A percentile compares a stretch with the other conserved stretches of the same genome.
Evolutionary conservation across 1,140 invertebrate genomes (phyloP).

Genomic region (Lepidostoma basale): DNA sequence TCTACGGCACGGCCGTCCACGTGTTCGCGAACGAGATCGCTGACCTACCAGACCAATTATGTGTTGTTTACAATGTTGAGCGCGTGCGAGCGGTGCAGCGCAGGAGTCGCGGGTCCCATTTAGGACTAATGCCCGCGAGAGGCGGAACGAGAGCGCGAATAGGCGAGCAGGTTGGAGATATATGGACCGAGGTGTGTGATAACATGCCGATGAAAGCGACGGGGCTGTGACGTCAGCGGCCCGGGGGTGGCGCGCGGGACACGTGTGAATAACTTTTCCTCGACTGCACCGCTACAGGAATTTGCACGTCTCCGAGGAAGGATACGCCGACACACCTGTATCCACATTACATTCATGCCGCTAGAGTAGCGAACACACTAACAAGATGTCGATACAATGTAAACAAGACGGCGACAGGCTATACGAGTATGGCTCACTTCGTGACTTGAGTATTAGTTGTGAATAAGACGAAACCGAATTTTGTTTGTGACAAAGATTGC

Average conservation of each 20-base stretch:
- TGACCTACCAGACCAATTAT: constrained; percentile 42
- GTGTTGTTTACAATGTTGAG: constrained; percentile 31
- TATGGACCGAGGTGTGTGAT: constrained; percentile 6
- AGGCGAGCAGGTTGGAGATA: constrained; percentile 5
- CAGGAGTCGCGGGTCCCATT: background rate
- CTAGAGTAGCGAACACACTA: too few relatives aligned
- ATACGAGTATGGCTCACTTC: too few relatives aligned
- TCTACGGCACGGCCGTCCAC: constrained; percentile 29
- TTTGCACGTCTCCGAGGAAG: too few relatives aligned
- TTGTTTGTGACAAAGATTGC: too few relatives aligned
- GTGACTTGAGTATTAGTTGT: too few relatives aligned
- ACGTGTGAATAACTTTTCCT: background rate
- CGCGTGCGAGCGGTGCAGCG: background rate
- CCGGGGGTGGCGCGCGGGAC: background rate
- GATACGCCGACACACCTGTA: too few relatives aligned
- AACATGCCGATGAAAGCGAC: constrained; percentile 15
- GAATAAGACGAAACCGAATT: too few relatives aligned
- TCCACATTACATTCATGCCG: too few relatives aligned
- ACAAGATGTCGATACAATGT: too few relatives aligned
- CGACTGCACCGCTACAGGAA: background rate
- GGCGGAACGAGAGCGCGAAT: constrained; percentile 1
- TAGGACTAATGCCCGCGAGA: background rate
- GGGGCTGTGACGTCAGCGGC: constrained; percentile 8
- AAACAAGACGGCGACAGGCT: too few relatives aligned
- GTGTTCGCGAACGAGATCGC: constrained; percentile 40